A percentile compares a stretch with the other conserved stretches of the same genome.
These are phyloP conservation scores for Laticauda laticaudata DNA, from an alignment of 2,113 vertebrate species.

Conservation along the genomic window DNA sequence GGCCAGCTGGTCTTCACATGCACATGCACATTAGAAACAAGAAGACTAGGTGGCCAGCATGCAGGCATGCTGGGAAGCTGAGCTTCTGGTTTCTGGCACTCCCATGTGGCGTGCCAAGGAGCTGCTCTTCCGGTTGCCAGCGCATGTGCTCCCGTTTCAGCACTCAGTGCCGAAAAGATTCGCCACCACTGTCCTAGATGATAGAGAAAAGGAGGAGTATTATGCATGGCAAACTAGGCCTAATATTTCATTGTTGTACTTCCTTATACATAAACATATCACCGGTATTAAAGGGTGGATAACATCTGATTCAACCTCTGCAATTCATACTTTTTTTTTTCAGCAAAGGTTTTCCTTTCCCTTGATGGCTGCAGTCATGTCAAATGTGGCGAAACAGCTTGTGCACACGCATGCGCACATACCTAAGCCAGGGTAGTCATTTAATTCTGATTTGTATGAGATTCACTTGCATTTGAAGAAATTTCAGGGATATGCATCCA, in stretches of 20 bases:
- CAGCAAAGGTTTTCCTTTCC: neutral
- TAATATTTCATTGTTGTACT: neutral
- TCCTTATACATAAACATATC: neutral
- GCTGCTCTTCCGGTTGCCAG: too few relatives aligned
- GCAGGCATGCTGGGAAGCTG: too few relatives aligned
- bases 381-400: neutral
- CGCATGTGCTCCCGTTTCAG: too few relatives aligned
- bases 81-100: too few relatives aligned
- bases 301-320: neutral
- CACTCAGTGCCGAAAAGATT: too few relatives aligned
- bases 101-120: too few relatives aligned
- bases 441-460: constrained; percentile 56
- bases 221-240: neutral
- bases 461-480: constrained; percentile 57
- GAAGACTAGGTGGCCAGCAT: too few relatives aligned
- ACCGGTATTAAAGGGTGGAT: neutral
- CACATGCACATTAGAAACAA: too few relatives aligned
- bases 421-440: constrained; percentile 47
- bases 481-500: constrained; percentile 64
- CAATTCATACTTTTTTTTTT: neutral
- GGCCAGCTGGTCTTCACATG: too few relatives aligned
- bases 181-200: neutral
- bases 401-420: neutral
- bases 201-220: neutral
- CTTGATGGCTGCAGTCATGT: neutral